These are phyloP conservation scores for Irena cyanogastra DNA, from an alignment of 2,113 vertebrate genomes.

Conservation along the genomic window DNA sequence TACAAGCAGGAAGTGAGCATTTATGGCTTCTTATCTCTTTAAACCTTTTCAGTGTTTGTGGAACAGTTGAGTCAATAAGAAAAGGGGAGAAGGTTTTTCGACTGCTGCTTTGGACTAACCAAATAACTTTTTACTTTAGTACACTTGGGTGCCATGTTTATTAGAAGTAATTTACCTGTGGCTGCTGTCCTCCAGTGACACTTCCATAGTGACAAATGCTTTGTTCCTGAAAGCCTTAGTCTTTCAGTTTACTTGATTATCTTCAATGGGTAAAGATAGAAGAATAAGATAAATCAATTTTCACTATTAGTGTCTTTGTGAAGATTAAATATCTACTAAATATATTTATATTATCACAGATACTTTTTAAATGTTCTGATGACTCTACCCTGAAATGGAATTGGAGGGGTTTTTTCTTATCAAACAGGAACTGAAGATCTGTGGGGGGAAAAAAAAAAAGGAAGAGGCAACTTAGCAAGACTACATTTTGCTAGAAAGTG, in stretches of 20 bases:
- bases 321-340: not conserved
- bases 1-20: not conserved
- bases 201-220: not conserved
- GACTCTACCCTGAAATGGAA: not conserved
- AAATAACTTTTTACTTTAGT: not conserved
- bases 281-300: not conserved
- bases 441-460: not conserved
- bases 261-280: not conserved
- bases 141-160: not conserved
- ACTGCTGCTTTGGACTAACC: not conserved
- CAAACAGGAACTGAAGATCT: not conserved
- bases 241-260: not conserved
- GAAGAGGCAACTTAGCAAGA: not conserved
- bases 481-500: not conserved
- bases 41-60: not conserved
- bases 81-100: not conserved
- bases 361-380: not conserved
- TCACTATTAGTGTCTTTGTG: not conserved
- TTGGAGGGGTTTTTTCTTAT: not conserved
- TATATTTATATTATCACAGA: not conserved
- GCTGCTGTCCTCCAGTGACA: not conserved
- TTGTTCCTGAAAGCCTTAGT: not conserved
- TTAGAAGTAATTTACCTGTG: not conserved
- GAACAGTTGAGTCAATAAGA: not conserved
- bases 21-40: not conserved